phyloP scores from a whole-genome alignment of 2,113 vertebrate species.

The Indri indri region DNA sequence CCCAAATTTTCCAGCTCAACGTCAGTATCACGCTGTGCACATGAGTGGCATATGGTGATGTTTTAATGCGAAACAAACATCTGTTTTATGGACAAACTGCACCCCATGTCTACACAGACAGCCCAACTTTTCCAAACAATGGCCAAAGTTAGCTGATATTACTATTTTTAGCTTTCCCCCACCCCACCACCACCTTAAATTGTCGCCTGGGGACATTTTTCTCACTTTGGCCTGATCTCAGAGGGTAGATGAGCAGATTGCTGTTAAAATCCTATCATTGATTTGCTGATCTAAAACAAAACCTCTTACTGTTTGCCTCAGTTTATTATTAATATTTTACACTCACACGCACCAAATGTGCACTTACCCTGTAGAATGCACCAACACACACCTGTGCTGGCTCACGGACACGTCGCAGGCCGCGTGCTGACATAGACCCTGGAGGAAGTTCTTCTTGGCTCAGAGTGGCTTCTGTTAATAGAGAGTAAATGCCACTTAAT shows the following conservation, averaged over 20 bases:
- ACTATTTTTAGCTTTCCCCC: not conserved
- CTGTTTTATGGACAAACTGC: constrained; percentile 82
- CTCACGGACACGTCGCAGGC: not conserved
- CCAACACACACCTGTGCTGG: constrained; percentile 8
- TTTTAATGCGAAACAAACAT: constrained; percentile 89
- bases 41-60: constrained; percentile 91
- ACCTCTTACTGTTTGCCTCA: constrained; percentile 65
- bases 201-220: constrained; percentile 30
- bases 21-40: constrained; percentile 86
- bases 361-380: not conserved
- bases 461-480: not conserved
- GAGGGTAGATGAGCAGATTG: constrained; percentile 75
- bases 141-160: constrained; percentile 79
- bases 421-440: not conserved
- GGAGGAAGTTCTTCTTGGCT: not conserved
- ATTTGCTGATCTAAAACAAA: constrained; percentile 54
- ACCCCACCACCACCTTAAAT: not conserved
- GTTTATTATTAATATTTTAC: not conserved
- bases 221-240: constrained; percentile 70
- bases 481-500: not conserved
- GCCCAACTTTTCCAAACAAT: constrained; percentile 81
- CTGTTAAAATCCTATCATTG: constrained; percentile 77
- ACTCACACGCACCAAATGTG: constrained; percentile 69
- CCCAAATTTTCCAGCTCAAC: constrained; percentile 85
- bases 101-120: constrained; percentile 83